Percentiles rank a stretch among this genome's conserved stretches.
phyloP scores from a whole-genome alignment of 2,797 vertebrate genomes.

The Gila robusta region DNA sequence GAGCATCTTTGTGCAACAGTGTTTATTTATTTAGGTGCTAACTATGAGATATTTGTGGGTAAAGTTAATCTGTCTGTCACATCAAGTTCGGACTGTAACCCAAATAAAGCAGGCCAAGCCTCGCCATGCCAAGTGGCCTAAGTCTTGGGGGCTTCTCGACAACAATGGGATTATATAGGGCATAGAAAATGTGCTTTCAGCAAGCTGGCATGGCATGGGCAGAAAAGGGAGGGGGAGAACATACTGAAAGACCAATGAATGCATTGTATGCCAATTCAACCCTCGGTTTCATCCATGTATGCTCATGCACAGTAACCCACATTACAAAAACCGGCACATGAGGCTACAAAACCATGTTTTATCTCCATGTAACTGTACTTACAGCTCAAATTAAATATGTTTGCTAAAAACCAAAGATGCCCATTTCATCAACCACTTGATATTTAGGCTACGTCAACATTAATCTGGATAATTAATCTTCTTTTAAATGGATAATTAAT shows the following conservation, averaged over 20 bases:
- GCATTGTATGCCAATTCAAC: constrained; percentile 70
- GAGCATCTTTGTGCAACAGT: not conserved
- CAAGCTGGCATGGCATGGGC: constrained; percentile 62
- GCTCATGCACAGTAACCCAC: constrained; percentile 58
- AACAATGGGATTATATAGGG: constrained; percentile 78
- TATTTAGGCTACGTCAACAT: not conserved
- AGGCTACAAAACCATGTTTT: not conserved
- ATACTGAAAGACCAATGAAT: constrained; percentile 65
- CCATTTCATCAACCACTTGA: not conserved
- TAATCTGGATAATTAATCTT: not conserved
- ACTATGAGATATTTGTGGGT: constrained; percentile 38
- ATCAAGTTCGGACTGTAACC: constrained; percentile 60
- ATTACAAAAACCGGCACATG: constrained; percentile 69
- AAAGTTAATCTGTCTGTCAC: constrained; percentile 56
- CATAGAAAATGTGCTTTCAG: constrained; percentile 68
- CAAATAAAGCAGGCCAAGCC: constrained; percentile 60
- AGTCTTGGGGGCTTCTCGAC: constrained; percentile 65
- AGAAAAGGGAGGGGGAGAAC: constrained; percentile 44
- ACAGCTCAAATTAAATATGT: not conserved
- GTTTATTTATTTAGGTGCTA: constrained; percentile 26
- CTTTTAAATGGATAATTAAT: not conserved
- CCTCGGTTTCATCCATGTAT: constrained; percentile 70
- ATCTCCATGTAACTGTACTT: not conserved
- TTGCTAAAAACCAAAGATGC: not conserved
- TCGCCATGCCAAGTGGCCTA: constrained; percentile 65